These are phyloP conservation scores for Orchestia grillus DNA, from an alignment of 1,140 invertebrate genomes.

Conservation along the genomic window DNA sequence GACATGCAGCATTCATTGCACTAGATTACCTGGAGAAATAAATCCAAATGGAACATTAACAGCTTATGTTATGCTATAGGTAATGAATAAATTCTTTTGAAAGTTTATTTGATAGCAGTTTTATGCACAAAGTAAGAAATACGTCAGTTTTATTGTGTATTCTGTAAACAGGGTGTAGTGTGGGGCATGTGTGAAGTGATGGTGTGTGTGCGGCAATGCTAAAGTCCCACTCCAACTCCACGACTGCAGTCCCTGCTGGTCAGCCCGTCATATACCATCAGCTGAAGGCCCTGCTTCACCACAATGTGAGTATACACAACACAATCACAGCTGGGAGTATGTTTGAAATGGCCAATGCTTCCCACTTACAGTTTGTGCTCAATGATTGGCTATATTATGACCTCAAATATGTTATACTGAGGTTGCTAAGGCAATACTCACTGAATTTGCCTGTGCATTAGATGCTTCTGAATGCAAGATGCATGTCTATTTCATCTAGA, in stretches of 20 bases:
- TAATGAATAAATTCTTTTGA: not conserved
- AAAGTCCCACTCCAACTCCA: not conserved
- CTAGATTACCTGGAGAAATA: not conserved
- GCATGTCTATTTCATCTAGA: too few relatives aligned
- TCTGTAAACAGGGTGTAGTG: not conserved
- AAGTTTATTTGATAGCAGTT: not conserved
- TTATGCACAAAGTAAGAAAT: not conserved
- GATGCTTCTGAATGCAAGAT: too few relatives aligned
- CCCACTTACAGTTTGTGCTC: not conserved
- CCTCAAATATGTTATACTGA: not conserved
- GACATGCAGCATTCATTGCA: too few relatives aligned
- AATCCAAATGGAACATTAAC: not conserved
- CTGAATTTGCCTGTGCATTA: not conserved
- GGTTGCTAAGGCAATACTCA: not conserved
- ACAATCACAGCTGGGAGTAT: not conserved
- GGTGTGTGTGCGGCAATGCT: slow-evolving; percentile 32
- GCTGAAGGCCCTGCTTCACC: not conserved
- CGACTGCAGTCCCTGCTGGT: not conserved
- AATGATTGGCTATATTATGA: not conserved
- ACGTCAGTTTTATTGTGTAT: too few relatives aligned
- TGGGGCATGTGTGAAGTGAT: slow-evolving; percentile 25
- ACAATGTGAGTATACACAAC: not conserved
- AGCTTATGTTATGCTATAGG: not conserved
- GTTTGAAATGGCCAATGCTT: not conserved
- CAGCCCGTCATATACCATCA: slow-evolving; percentile 7